Evolutionary conservation across 2,888 invertebrate species (phyloP).

Genomic region (Megalurothrips usitatus): DNA sequence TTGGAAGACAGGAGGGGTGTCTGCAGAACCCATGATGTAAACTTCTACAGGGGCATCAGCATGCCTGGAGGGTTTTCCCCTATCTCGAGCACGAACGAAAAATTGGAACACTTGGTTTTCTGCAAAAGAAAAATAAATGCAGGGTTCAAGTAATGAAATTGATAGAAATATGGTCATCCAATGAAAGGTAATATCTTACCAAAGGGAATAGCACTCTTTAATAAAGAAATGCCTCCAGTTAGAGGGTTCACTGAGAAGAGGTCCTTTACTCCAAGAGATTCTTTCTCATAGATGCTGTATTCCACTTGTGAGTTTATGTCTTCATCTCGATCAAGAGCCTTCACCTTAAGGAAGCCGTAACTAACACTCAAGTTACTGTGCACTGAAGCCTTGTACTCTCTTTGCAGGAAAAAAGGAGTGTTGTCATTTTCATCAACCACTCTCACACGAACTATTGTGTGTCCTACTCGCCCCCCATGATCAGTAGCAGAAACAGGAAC

Average conservation of each 20-base stretch:
- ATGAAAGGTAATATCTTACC: slow-evolving; percentile 42
- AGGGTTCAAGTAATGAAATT: not conserved
- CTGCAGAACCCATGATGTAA: slow-evolving; percentile 65
- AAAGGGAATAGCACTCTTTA: slow-evolving; percentile 56
- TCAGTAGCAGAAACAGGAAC: slow-evolving; percentile 79
- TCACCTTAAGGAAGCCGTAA: slow-evolving; percentile 54
- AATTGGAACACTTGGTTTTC: slow-evolving; percentile 78
- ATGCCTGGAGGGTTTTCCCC: slow-evolving; percentile 68
- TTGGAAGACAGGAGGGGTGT: slow-evolving; percentile 68
- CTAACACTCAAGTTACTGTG: slow-evolving; percentile 56
- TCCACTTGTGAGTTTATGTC: slow-evolving; percentile 64
- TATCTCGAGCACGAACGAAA: slow-evolving; percentile 83
- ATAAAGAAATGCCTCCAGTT: slow-evolving; percentile 68
- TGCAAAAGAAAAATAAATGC: slow-evolving; percentile 44
- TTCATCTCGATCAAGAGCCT: slow-evolving; percentile 75
- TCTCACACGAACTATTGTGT: slow-evolving; percentile 70
- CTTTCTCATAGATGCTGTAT: slow-evolving; percentile 72
- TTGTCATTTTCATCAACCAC: slow-evolving; percentile 83
- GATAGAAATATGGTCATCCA: not conserved
- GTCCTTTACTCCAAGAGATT: slow-evolving; percentile 58
- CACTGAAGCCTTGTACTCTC: slow-evolving; percentile 72
- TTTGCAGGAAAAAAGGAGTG: slow-evolving; percentile 67
- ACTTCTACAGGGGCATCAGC: slow-evolving; percentile 78
- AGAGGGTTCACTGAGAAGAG: slow-evolving; percentile 69
- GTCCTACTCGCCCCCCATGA: slow-evolving; percentile 71